Evolutionary conservation across 2,888 invertebrate species (phyloP).

Genomic region (Busseola fusca): DNA sequence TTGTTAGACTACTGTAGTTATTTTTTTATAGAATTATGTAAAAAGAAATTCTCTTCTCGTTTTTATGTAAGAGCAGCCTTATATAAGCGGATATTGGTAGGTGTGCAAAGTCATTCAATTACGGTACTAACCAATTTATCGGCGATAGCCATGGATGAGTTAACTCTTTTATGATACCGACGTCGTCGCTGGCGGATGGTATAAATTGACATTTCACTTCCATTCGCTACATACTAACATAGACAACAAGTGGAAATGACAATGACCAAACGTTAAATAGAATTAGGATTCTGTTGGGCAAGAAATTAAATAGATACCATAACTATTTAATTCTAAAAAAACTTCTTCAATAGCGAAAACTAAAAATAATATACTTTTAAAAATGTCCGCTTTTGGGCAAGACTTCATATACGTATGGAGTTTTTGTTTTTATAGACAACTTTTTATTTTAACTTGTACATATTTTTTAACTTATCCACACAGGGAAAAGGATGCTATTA

Average conservation of each 20-base stretch:
- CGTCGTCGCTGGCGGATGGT: slow-evolving; percentile 15
- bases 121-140: slow-evolving; percentile 55
- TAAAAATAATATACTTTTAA: not conserved
- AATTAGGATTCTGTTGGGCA: too few species aligned
- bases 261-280: not conserved
- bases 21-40: too few species aligned
- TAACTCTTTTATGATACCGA: slow-evolving; percentile 54
- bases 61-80: slow-evolving; percentile 9
- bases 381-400: not conserved
- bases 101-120: slow-evolving; percentile 51
- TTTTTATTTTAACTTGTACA: not conserved
- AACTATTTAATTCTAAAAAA: too few species aligned
- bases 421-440: not conserved
- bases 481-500: not conserved
- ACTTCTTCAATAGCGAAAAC: too few species aligned
- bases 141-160: slow-evolving; percentile 41
- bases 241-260: not conserved
- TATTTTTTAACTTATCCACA: not conserved
- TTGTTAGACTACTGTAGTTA: slow-evolving; percentile 3
- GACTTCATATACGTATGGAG: not conserved
- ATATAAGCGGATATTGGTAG: slow-evolving; percentile 13
- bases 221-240: slow-evolving; percentile 14
- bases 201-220: slow-evolving; percentile 40
- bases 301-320: too few species aligned
- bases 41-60: slow-evolving; percentile 8